These are phyloP conservation scores for Coilia nasus DNA, from an alignment of 2,797 vertebrate species.

Conservation along the genomic window DNA sequence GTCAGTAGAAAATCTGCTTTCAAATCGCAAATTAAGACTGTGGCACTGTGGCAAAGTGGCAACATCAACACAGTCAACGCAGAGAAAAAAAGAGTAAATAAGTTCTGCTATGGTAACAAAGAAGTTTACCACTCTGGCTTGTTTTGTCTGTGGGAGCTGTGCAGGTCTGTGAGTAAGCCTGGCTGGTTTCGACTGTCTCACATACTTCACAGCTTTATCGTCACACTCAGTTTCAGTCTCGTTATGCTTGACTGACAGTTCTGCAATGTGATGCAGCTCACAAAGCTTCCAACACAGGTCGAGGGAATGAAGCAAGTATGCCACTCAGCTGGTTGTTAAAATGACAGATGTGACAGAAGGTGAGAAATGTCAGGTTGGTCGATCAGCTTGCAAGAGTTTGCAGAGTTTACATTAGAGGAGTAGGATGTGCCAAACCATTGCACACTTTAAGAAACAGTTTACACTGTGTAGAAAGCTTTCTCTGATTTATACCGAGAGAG, in stretches of 20 bases:
- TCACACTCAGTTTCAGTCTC: background rate
- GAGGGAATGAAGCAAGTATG: constrained; percentile 33
- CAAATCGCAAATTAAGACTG: too few relatives aligned
- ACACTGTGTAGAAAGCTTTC: too few relatives aligned
- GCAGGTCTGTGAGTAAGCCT: background rate
- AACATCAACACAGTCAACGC: background rate
- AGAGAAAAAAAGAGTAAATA: background rate
- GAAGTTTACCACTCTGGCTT: background rate
- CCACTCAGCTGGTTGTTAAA: constrained; percentile 17
- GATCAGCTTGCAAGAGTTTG: too few relatives aligned
- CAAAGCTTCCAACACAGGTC: constrained; percentile 23
- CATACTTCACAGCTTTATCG: constrained; percentile 37
- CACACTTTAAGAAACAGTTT: too few relatives aligned
- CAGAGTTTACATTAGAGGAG: too few relatives aligned
- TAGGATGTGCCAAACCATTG: too few relatives aligned
- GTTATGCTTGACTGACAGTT: constrained; percentile 47
- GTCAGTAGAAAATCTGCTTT: background rate
- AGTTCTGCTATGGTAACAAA: background rate
- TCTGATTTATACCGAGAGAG: too few relatives aligned
- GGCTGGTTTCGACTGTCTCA: constrained; percentile 23
- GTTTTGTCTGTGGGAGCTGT: constrained; percentile 20
- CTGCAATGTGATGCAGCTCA: constrained; percentile 18
- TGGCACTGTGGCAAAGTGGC: background rate
- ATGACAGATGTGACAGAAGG: too few relatives aligned
- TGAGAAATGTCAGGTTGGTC: too few relatives aligned